Conservation (phyloP, 2,113 vertebrate species). For the Aptenodytes forsteri region DNA sequence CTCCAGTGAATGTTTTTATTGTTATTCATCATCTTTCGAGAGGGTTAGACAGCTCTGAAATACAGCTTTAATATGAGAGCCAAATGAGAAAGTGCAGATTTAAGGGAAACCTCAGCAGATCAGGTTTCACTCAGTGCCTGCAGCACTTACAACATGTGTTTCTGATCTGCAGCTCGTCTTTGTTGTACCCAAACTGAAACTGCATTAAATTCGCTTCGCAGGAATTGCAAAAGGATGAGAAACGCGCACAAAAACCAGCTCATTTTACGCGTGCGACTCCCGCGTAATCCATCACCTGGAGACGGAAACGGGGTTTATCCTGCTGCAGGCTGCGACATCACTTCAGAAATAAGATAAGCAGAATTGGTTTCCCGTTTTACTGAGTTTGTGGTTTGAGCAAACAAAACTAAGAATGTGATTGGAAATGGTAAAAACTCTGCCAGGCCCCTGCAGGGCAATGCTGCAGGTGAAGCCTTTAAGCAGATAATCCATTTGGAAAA, state of each 20-base stretch:
- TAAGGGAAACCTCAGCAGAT: constrained; percentile 63
- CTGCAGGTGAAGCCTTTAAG: background rate
- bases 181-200: constrained; percentile 73
- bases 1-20: constrained; percentile 69
- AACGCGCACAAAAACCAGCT: background rate
- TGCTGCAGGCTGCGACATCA: background rate
- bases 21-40: constrained; percentile 68
- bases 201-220: constrained; percentile 1
- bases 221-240: constrained; percentile 63
- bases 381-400: background rate
- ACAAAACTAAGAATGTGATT: background rate
- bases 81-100: constrained; percentile 53
- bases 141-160: constrained; percentile 79
- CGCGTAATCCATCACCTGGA: background rate
- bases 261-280: background rate
- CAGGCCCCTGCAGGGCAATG: background rate
- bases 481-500: background rate
- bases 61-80: constrained; percentile 62
- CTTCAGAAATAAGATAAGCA: background rate
- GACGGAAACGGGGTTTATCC: background rate
- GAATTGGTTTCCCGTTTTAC: accelerated
- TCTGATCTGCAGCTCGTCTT: constrained; percentile 81
- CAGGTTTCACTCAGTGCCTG: constrained; percentile 63
- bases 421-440: background rate
- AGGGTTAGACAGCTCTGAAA: constrained; percentile 64